These are phyloP conservation scores for Cheilosia impressa DNA, from an alignment of 2,888 invertebrate species.

Conservation along the genomic window DNA sequence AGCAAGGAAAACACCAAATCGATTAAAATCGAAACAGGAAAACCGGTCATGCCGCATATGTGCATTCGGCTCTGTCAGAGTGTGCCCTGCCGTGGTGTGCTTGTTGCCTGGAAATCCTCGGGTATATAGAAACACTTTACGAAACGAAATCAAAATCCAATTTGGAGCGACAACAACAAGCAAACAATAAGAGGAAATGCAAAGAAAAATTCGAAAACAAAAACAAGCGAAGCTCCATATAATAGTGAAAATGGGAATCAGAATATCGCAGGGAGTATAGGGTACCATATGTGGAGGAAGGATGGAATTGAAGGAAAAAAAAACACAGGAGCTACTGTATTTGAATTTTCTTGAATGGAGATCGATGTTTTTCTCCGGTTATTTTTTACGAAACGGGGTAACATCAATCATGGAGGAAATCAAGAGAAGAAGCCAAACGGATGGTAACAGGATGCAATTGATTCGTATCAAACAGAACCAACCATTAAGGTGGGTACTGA, in stretches of 20 bases:
- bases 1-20: conserved; percentile 37
- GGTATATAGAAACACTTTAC: neutral
- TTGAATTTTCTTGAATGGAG: conserved; percentile 15
- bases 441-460: no score
- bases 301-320: neutral
- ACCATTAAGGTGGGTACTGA: no score
- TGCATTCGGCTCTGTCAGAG: neutral
- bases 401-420: conserved; percentile 5
- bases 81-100: neutral
- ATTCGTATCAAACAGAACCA: no score
- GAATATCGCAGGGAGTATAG: neutral
- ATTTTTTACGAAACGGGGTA: neutral
- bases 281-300: conserved; percentile 28
- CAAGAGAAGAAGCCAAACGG: neutral
- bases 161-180: conserved; percentile 54
- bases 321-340: neutral
- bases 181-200: conserved; percentile 9
- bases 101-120: conserved; percentile 10
- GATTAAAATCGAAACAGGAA: conserved; percentile 32
- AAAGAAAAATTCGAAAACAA: neutral
- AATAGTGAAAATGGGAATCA: conserved; percentile 4
- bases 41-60: conserved; percentile 4
- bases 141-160: conserved; percentile 56
- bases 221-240: neutral
- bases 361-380: neutral